phyloP scores from a whole-genome alignment of 2,797 vertebrate species.

The Danio choprae region DNA sequence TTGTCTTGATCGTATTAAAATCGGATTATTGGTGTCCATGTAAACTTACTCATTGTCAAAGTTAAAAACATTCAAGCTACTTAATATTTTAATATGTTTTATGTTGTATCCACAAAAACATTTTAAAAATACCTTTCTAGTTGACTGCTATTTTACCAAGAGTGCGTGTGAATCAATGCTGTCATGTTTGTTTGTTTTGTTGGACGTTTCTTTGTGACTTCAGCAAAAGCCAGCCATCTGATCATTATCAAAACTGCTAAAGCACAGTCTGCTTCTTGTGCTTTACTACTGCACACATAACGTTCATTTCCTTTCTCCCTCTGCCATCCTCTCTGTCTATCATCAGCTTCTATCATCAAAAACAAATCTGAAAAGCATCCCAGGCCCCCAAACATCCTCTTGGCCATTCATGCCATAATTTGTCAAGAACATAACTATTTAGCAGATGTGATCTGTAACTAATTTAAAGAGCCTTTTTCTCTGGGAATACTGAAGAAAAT shows the following conservation, averaged over 20 bases:
- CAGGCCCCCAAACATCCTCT: slow-evolving; percentile 29
- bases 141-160: not conserved
- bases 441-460: slow-evolving; percentile 37
- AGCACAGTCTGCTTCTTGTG: not conserved
- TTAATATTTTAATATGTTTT: too few relatives aligned
- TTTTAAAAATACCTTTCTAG: too few relatives aligned
- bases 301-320: not conserved
- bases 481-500: slow-evolving; percentile 34
- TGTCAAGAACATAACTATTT: slow-evolving; percentile 39
- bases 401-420: slow-evolving; percentile 35
- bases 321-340: slow-evolving; percentile 1
- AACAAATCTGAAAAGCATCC: slow-evolving; percentile 36
- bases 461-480: slow-evolving; percentile 26
- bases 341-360: slow-evolving; percentile 19
- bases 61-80: too few relatives aligned
- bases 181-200: not conserved
- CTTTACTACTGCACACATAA: not conserved
- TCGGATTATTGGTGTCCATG: too few relatives aligned
- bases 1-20: too few relatives aligned
- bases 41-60: too few relatives aligned
- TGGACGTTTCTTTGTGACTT: not conserved
- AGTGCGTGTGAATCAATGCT: not conserved
- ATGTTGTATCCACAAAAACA: too few relatives aligned
- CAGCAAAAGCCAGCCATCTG: not conserved
- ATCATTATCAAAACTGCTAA: not conserved